Evolutionary conservation across 1,140 invertebrate species (phyloP), one percentile per base, ranked within the genome.

Genomic region (Leguminivora glycinivorella): DNA sequence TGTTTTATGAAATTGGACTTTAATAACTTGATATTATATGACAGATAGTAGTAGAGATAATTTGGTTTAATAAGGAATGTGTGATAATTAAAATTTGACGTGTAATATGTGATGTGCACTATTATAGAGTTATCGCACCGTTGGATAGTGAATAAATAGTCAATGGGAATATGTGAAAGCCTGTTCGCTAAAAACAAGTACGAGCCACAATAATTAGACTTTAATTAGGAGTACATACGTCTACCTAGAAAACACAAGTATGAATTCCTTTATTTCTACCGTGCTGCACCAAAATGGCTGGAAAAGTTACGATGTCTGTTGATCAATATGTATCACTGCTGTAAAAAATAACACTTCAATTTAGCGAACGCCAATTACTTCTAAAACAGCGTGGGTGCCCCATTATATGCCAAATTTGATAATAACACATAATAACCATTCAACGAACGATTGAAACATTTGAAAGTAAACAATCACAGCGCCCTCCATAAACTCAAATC

Each of bases 331-430:
- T n/a, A n/a, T n/a, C n/a, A n/a, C n/a, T n/a, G n/a, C 7, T 52
- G 17, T 63, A 29, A 29, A 19, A 63, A 63, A 31, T 17, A 31
- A 19, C 58, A 17, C 26, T 25, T n/a, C 58, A 63, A 31, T 26
- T 9, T 34, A 63, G 58, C 26, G 29, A 29, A 63, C 58, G 58
- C 7, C 29, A 19, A 60, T 63, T 63, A 17, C 24, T 14, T 29
- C 47, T 52, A 6, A 2, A 26, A 12, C 56, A 24, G 66, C 52
- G 66, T 58, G 43, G 25, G 56, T 22, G 40, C 24, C 19, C 38
- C 43, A 76, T 78, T 78, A 75, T 63, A 38, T 40, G 40, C 58
- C 72, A 75, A 78, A 80, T 75, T 75, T 71, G 77, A 80, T 72
- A 77, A 80, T 75, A 77, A 77, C 72, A 71, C 69, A 70, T n/a